Evolutionary conservation across 2,888 invertebrate species (phyloP).

Genomic region (Patella caerulea): DNA sequence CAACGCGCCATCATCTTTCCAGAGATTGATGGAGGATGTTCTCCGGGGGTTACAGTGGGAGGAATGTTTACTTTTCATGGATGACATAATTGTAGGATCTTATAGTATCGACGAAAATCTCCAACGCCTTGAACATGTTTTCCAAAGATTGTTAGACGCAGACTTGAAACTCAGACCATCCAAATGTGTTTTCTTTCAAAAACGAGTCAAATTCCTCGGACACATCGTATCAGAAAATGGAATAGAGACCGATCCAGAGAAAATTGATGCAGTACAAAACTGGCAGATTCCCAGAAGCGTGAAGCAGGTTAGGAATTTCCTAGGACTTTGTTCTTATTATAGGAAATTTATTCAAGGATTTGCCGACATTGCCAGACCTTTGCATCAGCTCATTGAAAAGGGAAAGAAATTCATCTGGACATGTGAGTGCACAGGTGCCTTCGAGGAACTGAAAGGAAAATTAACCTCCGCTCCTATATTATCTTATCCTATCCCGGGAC

Average conservation of each 20-base stretch:
- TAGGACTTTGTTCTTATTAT: conserved; percentile 34
- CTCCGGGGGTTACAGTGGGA: conserved; percentile 33
- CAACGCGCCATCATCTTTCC: conserved; percentile 44
- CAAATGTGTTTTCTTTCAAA: conserved; percentile 38
- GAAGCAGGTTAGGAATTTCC: conserved; percentile 28
- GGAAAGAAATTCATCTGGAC: conserved; percentile 16
- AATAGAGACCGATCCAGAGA: conserved; percentile 33
- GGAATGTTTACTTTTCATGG: conserved; percentile 36
- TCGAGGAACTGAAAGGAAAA: conserved; percentile 19
- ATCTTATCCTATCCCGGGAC: conserved; percentile 13
- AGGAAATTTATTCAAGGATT: conserved; percentile 31
- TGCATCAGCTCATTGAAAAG: conserved; percentile 26
- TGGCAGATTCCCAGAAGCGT: conserved; percentile 27
- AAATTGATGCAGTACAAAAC: conserved; percentile 27
- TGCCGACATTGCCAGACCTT: conserved; percentile 27
- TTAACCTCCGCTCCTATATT: conserved; percentile 19
- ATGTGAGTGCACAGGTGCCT: conserved; percentile 14
- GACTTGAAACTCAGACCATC: conserved; percentile 36
- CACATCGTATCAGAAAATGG: conserved; percentile 35
- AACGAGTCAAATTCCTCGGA: conserved; percentile 32
- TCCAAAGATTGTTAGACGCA: conserved; percentile 28
- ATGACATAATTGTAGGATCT: conserved; percentile 39
- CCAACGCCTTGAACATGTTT: conserved; percentile 27
- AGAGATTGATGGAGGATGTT: conserved; percentile 42
- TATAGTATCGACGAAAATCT: conserved; percentile 21